Base-by-base conservation (phyloP, 2,888 invertebrate genomes). In the Nasonovia ribisnigri region DNA sequence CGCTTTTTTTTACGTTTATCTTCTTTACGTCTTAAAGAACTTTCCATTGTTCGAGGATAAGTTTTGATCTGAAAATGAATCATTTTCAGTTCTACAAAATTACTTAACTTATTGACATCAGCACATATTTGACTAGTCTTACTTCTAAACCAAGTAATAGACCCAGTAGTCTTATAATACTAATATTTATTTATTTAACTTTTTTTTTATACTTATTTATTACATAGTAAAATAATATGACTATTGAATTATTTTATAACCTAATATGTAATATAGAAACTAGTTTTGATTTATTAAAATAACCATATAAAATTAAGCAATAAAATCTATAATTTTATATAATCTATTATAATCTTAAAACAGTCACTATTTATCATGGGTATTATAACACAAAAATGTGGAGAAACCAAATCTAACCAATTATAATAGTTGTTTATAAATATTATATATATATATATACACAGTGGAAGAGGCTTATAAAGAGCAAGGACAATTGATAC, bases 41-140 rank as follows among this genome's bases (percentile, higher is more conserved):
- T 97, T 94, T 97, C 97, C 95, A 99, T 97, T 0, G 98, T 98
- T 95, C 99, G 97, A 0, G 99, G 99, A 96, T 98, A 99, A 24
- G 98, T 97, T 96, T 99, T 98, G 42, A 98, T 96, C 98, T 98
- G 95, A 51, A 95, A 95, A 95, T 95, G 93, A 86, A 84, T 29
- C 20, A 54, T 84, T 84, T 46, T 48, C 46, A 57, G 46, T 86
- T n/a, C 16, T 46, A n/a, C 29, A 86, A 43, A 46, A 29, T 84
- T 77, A 84, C 13, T 48, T 29, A 46, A 86, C 26, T 46, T 46
- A 46, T 20, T 67, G 20, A 16, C 0, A 67, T 6, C 67, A 36
- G 67, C 36, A 36, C 1, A 16, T 36, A 67, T 67, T 67, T 36
- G 16, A 67, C 2, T 16, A 67, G n/a, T 36, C 16, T n/a, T 67